Conservation (phyloP, 2,797 vertebrate species). For the Schizopygopsis malacanthus region DNA sequence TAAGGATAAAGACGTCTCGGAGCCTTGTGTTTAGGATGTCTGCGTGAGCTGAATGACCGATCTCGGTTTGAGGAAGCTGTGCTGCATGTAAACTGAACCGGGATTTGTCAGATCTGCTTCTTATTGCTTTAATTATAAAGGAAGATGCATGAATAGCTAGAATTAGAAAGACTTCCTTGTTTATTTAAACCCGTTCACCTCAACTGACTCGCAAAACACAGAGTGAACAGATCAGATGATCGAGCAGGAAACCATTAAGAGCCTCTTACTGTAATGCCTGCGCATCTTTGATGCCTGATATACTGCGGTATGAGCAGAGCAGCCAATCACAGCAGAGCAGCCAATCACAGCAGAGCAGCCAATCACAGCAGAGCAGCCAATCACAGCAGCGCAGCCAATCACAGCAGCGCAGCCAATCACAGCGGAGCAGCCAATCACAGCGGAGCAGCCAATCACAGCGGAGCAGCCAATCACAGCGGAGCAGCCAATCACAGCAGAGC, state of each 20-base stretch:
- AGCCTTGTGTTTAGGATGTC: conserved; percentile 1
- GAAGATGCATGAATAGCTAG: not conserved
- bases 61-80: not conserved
- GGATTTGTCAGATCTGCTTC: conserved; percentile 28
- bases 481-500: not conserved
- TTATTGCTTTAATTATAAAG: not conserved
- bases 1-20: not conserved
- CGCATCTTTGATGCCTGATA: not conserved
- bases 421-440: not conserved
- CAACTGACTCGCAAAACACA: not conserved
- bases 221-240: not conserved
- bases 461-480: not conserved
- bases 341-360: too few species aligned
- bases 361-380: not conserved
- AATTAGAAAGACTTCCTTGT: not conserved
- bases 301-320: not conserved
- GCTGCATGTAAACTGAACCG: conserved; percentile 4
- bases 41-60: conserved; percentile 28
- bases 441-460: not conserved
- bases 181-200: not conserved
- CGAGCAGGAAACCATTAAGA: not conserved
- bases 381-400: not conserved
- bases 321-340: not conserved
- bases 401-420: not conserved
- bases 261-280: not conserved